Base-by-base conservation (phyloP, 35 echinoderm and acorn worm species). In the Patiria miniata region DNA sequence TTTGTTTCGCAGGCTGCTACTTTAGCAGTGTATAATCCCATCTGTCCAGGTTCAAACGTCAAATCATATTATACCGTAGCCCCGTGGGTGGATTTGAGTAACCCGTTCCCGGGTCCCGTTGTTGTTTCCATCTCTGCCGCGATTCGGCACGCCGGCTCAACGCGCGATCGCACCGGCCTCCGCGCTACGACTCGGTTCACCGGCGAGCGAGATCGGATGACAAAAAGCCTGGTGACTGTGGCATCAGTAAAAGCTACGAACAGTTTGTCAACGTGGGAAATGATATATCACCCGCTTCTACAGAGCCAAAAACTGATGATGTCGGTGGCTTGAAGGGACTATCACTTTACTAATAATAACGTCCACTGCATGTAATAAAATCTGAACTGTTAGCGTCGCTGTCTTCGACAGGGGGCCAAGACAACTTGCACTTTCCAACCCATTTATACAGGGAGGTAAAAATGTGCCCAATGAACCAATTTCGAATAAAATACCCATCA, bases 291-390 rank as follows among this genome's bases (percentile, higher is more conserved):
- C 65, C 42, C 34, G 65, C 65, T 73, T 47, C 65, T 73, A 73
- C 65, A 73, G 29, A 73, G 14, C 65, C 34, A 28, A n/a, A n/a
- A n/a, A 12, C 65, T 73, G 65, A 73, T 73, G 65, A 73, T 73
- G 65, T 73, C 29, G 65, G 65, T 26, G 65, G 65, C 26, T 32
- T 14, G 21, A 30, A 32, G 65, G 65, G 65, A 73, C 65, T 73
- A 73, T 73, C 65, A 73, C 65, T 73, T 73, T 73, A 73, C 65
- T 73, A 73, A 73, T 73, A 73, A 36, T 73, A 73, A 73, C 34
- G 65, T 73, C 65, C 65, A 73, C 21, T 73, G 65, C 34, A 34
- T 36, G 65, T 73, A 73, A 73, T 73, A 73, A 73, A 73, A 73
- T 34, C 65, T 73, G 14, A 73, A 73, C 65, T 73, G 26, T 34